These are phyloP conservation scores for Blennius ocellaris DNA, from an alignment of 2,113 vertebrate genomes.

Conservation along the genomic window DNA sequence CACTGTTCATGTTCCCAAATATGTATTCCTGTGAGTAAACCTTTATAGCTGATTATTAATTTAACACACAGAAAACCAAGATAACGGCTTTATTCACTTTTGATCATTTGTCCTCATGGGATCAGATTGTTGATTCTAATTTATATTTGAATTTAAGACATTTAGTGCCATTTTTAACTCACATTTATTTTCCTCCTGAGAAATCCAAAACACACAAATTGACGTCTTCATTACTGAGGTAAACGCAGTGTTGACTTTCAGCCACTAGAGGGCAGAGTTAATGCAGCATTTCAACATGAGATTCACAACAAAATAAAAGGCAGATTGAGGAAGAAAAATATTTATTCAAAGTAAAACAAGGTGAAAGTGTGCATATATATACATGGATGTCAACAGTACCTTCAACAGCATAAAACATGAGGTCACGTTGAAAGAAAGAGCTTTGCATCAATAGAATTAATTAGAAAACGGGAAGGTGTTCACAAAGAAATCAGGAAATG, in stretches of 20 bases:
- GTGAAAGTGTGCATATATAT: conserved; percentile 2
- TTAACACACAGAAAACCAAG: no score
- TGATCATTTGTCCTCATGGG: no score
- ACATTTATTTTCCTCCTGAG: no score
- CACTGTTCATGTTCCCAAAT: no score
- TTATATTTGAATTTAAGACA: no score
- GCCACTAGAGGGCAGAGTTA: conserved; percentile 69
- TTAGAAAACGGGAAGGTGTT: not conserved
- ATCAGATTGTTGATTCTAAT: no score
- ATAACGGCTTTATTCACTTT: no score
- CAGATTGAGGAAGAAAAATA: conserved; percentile 8
- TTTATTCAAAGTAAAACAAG: conserved; percentile 52
- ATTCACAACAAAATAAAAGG: not conserved
- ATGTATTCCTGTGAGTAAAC: no score
- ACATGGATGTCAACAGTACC: conserved; percentile 13
- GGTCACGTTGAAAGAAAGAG: not conserved
- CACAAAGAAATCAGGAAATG: not conserved
- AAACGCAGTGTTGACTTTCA: not conserved
- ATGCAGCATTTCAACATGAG: not conserved
- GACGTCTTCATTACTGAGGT: no score
- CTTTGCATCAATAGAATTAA: not conserved
- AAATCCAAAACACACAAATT: no score
- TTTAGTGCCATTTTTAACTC: no score
- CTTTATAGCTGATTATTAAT: no score
- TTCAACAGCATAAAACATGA: conserved; percentile 1